Conservation (phyloP, 2,797 vertebrate species). For the Leptodactylus fallax region DNA sequence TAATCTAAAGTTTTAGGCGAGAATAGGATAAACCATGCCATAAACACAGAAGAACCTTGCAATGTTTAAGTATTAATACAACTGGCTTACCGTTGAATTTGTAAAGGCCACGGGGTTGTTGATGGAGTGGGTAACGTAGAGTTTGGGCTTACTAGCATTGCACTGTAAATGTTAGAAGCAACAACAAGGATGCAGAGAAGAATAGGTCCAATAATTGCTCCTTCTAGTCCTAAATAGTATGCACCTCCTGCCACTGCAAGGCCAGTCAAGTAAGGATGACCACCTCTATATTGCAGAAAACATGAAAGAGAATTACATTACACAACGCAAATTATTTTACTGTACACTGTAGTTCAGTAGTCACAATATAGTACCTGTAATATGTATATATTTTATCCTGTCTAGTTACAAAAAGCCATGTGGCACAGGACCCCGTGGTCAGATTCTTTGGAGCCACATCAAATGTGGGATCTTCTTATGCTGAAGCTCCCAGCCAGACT, state of each 20-base stretch:
- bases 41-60: background rate
- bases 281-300: slow-evolving; percentile 80
- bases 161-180: slow-evolving; percentile 97
- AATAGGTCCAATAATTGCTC: slow-evolving; percentile 97
- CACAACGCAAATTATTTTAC: background rate
- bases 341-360: background rate
- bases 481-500: too few relatives aligned
- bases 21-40: background rate
- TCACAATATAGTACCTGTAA: too few relatives aligned
- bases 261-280: slow-evolving; percentile 96
- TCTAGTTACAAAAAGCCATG: too few relatives aligned
- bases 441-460: too few relatives aligned
- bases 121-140: slow-evolving; percentile 86
- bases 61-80: background rate
- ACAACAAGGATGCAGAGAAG: slow-evolving; percentile 97
- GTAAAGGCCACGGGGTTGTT: slow-evolving; percentile 82
- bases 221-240: slow-evolving; percentile 95
- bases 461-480: too few relatives aligned
- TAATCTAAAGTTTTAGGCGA: background rate
- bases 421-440: too few relatives aligned
- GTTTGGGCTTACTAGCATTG: slow-evolving; percentile 96
- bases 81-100: slow-evolving; percentile 79
- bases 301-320: background rate
- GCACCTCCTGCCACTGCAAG: slow-evolving; percentile 95
- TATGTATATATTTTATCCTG: too few relatives aligned